Conservation (phyloP, 1,140 invertebrate genomes). For the Cherax quadricarinatus region DNA sequence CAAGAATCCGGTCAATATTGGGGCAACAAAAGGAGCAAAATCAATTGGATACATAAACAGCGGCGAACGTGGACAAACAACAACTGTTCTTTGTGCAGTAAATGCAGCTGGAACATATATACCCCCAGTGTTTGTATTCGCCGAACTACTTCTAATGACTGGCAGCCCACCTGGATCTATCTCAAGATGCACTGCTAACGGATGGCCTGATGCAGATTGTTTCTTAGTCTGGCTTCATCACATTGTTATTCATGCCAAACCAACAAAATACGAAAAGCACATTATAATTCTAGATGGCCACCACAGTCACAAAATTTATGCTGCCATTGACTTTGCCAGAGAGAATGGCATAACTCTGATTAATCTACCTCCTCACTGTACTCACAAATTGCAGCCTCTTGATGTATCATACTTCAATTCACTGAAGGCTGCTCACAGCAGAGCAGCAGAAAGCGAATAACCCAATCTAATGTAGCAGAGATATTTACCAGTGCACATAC, state of each 20-base stretch:
- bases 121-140: too few relatives aligned
- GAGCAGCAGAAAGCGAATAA: constrained; percentile 72
- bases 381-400: constrained; percentile 76
- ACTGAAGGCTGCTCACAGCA: constrained; percentile 74
- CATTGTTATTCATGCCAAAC: constrained; percentile 14
- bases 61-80: background rate
- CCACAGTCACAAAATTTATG: constrained; percentile 31
- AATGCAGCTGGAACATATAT: constrained; percentile 45
- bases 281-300: constrained; percentile 31
- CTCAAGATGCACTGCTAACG: too few relatives aligned
- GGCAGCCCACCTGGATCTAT: too few relatives aligned
- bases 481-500: constrained; percentile 66
- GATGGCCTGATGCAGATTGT: background rate
- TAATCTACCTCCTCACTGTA: constrained; percentile 76
- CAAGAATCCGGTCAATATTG: constrained; percentile 21
- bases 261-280: constrained; percentile 19
- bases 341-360: constrained; percentile 17
- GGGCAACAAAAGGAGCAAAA: constrained; percentile 35
- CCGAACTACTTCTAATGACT: too few relatives aligned
- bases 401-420: constrained; percentile 77
- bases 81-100: constrained; percentile 35
- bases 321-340: constrained; percentile 16
- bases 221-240: constrained; percentile 39
- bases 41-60: constrained; percentile 20
- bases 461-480: constrained; percentile 71